A percentile compares a stretch with the other conserved stretches of the same genome.
These are phyloP conservation scores for Ceratina calcarata DNA, from an alignment of 1,140 invertebrate genomes.

Conservation along the genomic window DNA sequence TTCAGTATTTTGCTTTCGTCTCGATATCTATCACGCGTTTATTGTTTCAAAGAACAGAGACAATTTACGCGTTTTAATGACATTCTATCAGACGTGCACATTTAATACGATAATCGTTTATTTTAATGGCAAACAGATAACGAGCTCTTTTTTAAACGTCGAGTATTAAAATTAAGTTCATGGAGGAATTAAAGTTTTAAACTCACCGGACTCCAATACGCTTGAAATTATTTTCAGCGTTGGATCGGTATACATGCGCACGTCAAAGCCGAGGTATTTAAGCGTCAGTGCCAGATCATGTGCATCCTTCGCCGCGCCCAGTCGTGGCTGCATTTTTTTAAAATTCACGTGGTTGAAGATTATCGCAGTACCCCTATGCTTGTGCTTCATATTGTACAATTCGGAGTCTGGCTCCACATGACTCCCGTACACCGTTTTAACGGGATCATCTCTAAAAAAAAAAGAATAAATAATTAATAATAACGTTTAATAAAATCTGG, in stretches of 20 bases:
- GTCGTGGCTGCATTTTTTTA: conserved; percentile 69
- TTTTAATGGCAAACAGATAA: not conserved
- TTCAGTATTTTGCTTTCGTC: not conserved
- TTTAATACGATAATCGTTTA: no score
- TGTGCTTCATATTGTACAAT: conserved; percentile 84
- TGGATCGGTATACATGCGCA: conserved; percentile 82
- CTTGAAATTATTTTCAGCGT: conserved; percentile 76
- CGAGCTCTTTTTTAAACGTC: not conserved
- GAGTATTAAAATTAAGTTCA: not conserved
- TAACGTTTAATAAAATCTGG: no score
- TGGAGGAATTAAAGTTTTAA: not conserved
- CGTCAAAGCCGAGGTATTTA: conserved; percentile 82
- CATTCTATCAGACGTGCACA: not conserved
- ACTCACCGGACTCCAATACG: conserved; percentile 79
- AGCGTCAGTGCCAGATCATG: conserved; percentile 72
- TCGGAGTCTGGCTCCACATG: conserved; percentile 61
- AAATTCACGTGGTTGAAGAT: conserved; percentile 87
- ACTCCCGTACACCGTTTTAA: not conserved
- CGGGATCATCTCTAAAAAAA: not conserved
- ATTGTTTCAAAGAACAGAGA: not conserved
- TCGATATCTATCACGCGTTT: not conserved
- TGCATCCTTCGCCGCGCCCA: conserved; percentile 78
- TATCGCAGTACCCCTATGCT: conserved; percentile 83
- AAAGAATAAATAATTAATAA: not conserved
- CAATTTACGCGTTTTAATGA: not conserved